Evolutionary conservation across 2,888 invertebrate species (phyloP).

Genomic region (Creontiades dilutus): DNA sequence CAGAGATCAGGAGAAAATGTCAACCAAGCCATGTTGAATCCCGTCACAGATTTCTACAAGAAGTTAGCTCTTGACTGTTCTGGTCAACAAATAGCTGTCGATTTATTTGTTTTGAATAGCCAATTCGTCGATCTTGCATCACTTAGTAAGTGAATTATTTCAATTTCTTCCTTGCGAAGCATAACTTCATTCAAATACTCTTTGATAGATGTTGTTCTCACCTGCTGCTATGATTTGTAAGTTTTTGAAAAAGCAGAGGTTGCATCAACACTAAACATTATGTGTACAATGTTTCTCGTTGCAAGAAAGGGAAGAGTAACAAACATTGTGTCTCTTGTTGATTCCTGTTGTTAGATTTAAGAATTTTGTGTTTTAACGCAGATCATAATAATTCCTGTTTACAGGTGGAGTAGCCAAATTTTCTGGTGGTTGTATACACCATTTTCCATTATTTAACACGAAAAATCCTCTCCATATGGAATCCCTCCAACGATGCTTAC

Average conservation of each 20-base stretch:
- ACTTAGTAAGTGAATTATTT: slow-evolving; percentile 83
- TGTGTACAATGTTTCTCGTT: too few species aligned
- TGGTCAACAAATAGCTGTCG: slow-evolving; percentile 96
- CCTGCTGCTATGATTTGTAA: too few species aligned
- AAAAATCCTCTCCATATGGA: slow-evolving; percentile 86
- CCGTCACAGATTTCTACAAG: slow-evolving; percentile 98
- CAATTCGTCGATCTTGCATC: slow-evolving; percentile 97
- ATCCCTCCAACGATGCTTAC: slow-evolving; percentile 87
- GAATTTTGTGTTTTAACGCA: too few species aligned
- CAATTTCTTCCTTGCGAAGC: background rate
- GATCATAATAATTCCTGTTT: slow-evolving; percentile 33
- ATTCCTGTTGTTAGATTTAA: too few species aligned
- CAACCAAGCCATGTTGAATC: slow-evolving; percentile 86
- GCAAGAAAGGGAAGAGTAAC: too few species aligned
- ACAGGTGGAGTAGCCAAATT: slow-evolving; percentile 94
- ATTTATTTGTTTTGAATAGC: slow-evolving; percentile 94
- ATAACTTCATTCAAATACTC: too few species aligned
- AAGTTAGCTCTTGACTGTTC: slow-evolving; percentile 97
- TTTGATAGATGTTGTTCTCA: too few species aligned
- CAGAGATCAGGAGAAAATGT: slow-evolving; percentile 89
- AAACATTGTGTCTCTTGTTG: too few species aligned
- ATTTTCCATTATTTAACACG: slow-evolving; percentile 92
- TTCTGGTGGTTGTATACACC: slow-evolving; percentile 95
- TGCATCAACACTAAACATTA: too few species aligned
- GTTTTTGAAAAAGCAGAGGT: too few species aligned